Evolutionary conservation across 1,140 invertebrate species (phyloP).

Genomic region (Tetraneura akinire): DNA sequence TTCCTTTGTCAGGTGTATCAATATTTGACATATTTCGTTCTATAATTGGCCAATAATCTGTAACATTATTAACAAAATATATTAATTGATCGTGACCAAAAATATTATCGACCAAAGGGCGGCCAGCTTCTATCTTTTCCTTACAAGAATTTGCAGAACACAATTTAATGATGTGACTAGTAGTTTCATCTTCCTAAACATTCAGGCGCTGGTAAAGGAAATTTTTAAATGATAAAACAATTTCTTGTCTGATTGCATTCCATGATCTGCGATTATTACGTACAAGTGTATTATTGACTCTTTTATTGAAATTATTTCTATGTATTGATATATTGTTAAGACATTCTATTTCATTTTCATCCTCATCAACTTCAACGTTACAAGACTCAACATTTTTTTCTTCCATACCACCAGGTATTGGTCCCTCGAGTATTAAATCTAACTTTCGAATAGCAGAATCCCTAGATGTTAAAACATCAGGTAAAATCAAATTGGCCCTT

Average conservation of each 20-base stretch:
- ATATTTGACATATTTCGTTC: not conserved
- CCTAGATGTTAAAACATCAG: constrained; percentile 12
- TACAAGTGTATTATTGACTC: constrained; percentile 2
- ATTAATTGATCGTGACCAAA: not conserved
- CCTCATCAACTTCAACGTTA: not conserved
- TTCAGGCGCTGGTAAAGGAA: not conserved
- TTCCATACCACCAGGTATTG: constrained; percentile 1
- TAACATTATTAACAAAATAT: not conserved
- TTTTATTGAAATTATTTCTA: not conserved
- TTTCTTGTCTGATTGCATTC: not conserved
- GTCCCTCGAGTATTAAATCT: not conserved
- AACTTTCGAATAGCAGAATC: constrained; percentile 2
- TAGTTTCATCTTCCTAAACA: not conserved
- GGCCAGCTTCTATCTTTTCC: constrained; percentile 9
- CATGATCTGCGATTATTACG: not conserved
- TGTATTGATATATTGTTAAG: not conserved
- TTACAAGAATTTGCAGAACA: constrained; percentile 2
- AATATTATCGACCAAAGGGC: not conserved
- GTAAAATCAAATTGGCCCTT: not conserved
- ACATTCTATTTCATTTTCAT: not conserved
- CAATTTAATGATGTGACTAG: not conserved
- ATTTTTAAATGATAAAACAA: constrained; percentile 18
- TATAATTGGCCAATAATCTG: not conserved
- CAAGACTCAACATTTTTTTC: not conserved
- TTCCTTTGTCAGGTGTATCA: no score